phyloP scores from a whole-genome alignment of 2,888 invertebrate genomes.

The Epirrhoe alternata region DNA sequence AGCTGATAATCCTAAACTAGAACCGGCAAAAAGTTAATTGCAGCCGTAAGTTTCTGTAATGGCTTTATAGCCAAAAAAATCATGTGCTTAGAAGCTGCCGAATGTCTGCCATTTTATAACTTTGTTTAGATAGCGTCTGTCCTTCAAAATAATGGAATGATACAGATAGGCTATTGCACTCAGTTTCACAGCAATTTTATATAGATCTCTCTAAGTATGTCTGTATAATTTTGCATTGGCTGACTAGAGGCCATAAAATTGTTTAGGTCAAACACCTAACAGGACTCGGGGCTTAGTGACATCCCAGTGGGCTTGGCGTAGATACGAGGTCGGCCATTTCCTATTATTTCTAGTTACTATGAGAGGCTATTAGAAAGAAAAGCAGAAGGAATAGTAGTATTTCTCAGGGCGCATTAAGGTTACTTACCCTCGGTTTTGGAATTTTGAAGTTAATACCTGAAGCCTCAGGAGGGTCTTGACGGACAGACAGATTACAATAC shows the following conservation, averaged over 20 bases:
- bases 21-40: conserved; percentile 35
- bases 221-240: conserved; percentile 13
- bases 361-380: background rate
- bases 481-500: background rate
- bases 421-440: background rate
- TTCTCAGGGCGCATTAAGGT: background rate
- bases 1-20: conserved; percentile 18
- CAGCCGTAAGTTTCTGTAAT: conserved; percentile 27
- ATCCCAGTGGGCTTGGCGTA: conserved; percentile 50
- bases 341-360: conserved; percentile 15
- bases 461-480: background rate
- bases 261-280: conserved; percentile 46
- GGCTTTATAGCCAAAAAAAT: conserved; percentile 18
- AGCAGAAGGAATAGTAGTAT: background rate
- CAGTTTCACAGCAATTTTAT: conserved; percentile 9
- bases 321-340: conserved; percentile 33
- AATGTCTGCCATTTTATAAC: conserved; percentile 30
- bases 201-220: background rate
- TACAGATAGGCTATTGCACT: conserved; percentile 34
- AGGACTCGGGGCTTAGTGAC: conserved; percentile 47
- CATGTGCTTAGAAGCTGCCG: conserved; percentile 22
- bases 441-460: background rate
- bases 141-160: conserved; percentile 37
- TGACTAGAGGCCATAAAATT: conserved; percentile 29
- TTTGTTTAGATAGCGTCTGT: conserved; percentile 28